Evolutionary conservation across 2,888 invertebrate species (phyloP).

Genomic region (Odontocolon sp.): DNA sequence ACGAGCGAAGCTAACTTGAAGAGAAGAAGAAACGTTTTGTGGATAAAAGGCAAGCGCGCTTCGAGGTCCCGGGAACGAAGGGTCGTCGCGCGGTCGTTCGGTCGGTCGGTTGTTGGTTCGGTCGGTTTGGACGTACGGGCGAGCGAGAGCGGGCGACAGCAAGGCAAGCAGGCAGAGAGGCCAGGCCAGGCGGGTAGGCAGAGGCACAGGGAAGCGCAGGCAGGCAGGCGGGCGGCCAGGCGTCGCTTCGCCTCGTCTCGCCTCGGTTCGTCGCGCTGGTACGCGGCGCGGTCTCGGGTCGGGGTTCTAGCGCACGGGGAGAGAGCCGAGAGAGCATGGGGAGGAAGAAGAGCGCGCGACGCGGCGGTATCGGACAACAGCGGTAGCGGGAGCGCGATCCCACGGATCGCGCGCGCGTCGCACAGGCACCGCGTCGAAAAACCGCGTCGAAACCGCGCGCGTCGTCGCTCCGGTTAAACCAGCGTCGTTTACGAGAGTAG

Average conservation of each 20-base stretch:
- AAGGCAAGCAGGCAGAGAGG: conserved; percentile 49
- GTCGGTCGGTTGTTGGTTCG: conserved; percentile 45
- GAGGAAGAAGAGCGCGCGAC: too few species aligned
- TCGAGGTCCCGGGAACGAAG: conserved; percentile 58
- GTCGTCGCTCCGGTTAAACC: conserved; percentile 43
- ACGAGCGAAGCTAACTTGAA: conserved; percentile 21
- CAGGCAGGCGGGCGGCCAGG: conserved; percentile 43
- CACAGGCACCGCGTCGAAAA: too few species aligned
- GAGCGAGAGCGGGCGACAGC: too few species aligned
- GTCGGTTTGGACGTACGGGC: conserved; percentile 53
- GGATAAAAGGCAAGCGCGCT: conserved; percentile 26
- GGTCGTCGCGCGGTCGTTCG: conserved; percentile 57
- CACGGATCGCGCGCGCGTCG: conserved; percentile 25
- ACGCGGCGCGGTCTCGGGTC: conserved; percentile 53
- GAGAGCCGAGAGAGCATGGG: conserved; percentile 27
- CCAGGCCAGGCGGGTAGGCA: conserved; percentile 39
- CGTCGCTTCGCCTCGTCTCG: conserved; percentile 56
- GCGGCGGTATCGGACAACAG: too few species aligned
- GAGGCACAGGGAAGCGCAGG: conserved; percentile 14
- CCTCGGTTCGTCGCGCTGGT: conserved; percentile 53
- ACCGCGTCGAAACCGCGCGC: too few species aligned
- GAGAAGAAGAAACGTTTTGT: conserved; percentile 29
- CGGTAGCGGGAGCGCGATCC: conserved; percentile 29
- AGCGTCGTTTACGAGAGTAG: too few species aligned
- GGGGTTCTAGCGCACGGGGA: conserved; percentile 43